Percentiles rank a stretch among this genome's conserved stretches.
Evolutionary conservation across 2,113 vertebrate species (phyloP).

Genomic region (Lipotes vexillifer): DNA sequence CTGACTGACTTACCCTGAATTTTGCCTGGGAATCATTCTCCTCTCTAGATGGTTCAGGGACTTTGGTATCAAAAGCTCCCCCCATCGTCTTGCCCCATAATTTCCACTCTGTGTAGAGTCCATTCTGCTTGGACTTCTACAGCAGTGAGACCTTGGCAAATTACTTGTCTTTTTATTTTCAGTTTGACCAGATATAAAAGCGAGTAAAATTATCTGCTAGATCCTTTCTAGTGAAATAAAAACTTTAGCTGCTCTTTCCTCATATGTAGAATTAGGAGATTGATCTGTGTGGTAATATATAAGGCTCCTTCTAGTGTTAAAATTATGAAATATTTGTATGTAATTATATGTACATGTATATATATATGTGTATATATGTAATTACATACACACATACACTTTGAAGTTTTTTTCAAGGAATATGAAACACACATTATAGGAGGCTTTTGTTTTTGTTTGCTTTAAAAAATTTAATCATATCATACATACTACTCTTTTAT

Average conservation of each 20-base stretch:
- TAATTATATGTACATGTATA: too few relatives aligned
- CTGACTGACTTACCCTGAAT: neutral
- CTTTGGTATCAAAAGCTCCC: neutral
- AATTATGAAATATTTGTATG: neutral
- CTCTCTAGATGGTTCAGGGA: neutral
- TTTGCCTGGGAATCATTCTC: neutral
- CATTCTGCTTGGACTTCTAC: neutral
- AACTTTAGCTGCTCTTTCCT: neutral
- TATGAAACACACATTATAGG: neutral
- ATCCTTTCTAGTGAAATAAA: neutral
- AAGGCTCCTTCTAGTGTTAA: neutral
- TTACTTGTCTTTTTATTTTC: neutral
- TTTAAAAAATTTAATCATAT: neutral
- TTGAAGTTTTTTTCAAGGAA: neutral
- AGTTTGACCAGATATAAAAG: neutral
- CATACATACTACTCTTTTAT: neutral
- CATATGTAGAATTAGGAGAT: neutral
- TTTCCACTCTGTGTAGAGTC: neutral
- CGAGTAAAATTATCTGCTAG: neutral
- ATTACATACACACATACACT: neutral
- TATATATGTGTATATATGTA: neutral
- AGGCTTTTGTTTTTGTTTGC: neutral
- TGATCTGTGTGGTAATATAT: neutral
- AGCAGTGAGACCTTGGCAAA: neutral
- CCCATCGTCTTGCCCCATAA: too few relatives aligned